Base-by-base conservation (phyloP, 2,113 vertebrate genomes). In the Hemibagrus wyckioides region DNA sequence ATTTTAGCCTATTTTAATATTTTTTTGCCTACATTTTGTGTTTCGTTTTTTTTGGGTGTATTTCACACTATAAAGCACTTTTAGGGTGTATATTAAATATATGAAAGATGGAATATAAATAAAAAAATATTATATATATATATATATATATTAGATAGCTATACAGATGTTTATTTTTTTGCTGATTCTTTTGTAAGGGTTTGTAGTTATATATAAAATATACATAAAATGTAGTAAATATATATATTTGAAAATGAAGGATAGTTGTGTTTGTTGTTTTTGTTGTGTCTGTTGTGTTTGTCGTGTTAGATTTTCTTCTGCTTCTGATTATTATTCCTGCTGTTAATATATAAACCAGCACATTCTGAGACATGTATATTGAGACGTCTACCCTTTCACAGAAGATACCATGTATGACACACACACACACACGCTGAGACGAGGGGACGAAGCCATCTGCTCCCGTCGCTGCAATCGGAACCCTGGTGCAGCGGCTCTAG, bases 361-460 rank as follows among this genome's bases (percentile, higher is more conserved):
- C 84, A 63, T 80, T 13, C 56, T 41, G 44, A 39, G 25, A 50
- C 73, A 44, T 54, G 30, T 81, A 80, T 76, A 87, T 83, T 75
- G 61, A 75, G 65, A 15, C 67, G 65, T 77, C 36, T 85, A 44
- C 83, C 54, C 41, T 44, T n/a, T 39, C 75, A 87, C 52, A 85
- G 52, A 75, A 23, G 54, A 61, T 30, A 8, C 8, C 25, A 69
- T 25, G 36, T 71, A 77, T 80, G 36, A 83, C n/a, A 63, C 59
- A 54, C 61, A 69, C 25, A n/a, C 44, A 52, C 41, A 6, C 61
- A 75, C 36, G 14, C 83, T 67, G 84, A 83, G 67, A 69, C 36
- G 21, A 54, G 80, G 5, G 56, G 39, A 75, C 41, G 87, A 92
- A 91, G 94, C 92, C 94, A 94, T 94, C 94, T 95, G 94, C 92